Evolutionary conservation across 2,113 vertebrate species (phyloP).

Genomic region (Empidonax alnorum): DNA sequence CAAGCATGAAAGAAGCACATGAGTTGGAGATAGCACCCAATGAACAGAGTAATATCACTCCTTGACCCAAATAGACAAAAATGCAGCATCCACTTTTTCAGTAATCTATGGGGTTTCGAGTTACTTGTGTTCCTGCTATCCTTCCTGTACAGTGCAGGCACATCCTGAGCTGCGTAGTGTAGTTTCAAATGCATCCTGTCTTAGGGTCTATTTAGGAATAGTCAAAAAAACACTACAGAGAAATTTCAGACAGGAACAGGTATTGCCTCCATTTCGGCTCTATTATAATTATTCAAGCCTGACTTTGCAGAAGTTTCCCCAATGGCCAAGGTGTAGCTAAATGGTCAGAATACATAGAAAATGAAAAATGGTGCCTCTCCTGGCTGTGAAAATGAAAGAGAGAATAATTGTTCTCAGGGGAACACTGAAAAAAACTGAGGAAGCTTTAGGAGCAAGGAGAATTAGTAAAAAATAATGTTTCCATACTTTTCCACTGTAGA

Average conservation of each 20-base stretch:
- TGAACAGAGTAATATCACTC: background rate
- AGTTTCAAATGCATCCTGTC: background rate
- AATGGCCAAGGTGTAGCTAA: background rate
- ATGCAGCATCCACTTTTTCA: background rate
- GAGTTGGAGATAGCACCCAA: background rate
- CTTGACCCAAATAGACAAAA: background rate
- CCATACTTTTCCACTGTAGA: background rate
- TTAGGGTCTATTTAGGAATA: background rate
- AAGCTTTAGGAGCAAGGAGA: background rate
- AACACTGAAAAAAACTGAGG: background rate
- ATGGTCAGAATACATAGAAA: background rate
- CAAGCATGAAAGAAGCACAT: background rate
- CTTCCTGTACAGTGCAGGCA: background rate
- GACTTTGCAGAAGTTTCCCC: background rate
- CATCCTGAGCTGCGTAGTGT: background rate
- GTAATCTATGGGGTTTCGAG: rapidly evolving
- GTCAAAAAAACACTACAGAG: background rate
- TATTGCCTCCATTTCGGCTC: background rate
- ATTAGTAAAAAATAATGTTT: background rate
- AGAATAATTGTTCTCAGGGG: background rate
- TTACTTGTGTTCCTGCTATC: background rate
- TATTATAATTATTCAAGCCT: background rate
- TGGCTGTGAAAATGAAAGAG: background rate
- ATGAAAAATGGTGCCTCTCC: background rate
- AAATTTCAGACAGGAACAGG: background rate